These are phyloP conservation scores for Opisthocomus hoazin DNA, from an alignment of 2,113 vertebrate genomes.

Conservation along the genomic window DNA sequence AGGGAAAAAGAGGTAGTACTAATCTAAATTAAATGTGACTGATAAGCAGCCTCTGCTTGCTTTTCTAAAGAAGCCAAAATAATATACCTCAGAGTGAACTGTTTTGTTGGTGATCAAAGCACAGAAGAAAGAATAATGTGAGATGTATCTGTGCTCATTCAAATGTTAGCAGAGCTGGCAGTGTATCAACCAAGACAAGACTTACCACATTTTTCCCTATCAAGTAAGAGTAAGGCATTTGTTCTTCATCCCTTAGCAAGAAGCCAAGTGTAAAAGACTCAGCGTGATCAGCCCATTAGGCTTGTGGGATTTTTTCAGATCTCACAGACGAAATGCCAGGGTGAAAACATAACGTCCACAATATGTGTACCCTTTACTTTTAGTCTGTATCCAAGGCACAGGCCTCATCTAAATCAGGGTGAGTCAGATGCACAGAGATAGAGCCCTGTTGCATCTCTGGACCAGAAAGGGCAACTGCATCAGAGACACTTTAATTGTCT, in stretches of 20 bases:
- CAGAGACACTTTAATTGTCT: neutral
- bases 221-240: neutral
- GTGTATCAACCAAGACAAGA: neutral
- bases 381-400: neutral
- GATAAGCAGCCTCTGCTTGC: neutral
- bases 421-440: neutral
- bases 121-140: neutral
- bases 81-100: neutral
- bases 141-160: neutral
- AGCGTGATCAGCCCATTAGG: neutral
- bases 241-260: neutral
- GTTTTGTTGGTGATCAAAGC: neutral
- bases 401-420: rapidly evolving
- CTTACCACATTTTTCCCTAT: neutral
- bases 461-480: rapidly evolving
- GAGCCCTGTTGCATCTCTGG: neutral
- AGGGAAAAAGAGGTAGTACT: neutral
- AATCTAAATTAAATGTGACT: neutral
- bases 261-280: neutral
- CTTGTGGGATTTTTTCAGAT: neutral
- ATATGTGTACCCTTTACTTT: neutral
- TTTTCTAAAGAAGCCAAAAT: neutral
- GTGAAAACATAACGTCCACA: neutral
- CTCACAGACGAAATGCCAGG: neutral
- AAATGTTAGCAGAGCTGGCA: neutral